These are phyloP conservation scores for Hymenochirus boettgeri DNA, from an alignment of 2,113 vertebrate genomes.

Conservation along the genomic window DNA sequence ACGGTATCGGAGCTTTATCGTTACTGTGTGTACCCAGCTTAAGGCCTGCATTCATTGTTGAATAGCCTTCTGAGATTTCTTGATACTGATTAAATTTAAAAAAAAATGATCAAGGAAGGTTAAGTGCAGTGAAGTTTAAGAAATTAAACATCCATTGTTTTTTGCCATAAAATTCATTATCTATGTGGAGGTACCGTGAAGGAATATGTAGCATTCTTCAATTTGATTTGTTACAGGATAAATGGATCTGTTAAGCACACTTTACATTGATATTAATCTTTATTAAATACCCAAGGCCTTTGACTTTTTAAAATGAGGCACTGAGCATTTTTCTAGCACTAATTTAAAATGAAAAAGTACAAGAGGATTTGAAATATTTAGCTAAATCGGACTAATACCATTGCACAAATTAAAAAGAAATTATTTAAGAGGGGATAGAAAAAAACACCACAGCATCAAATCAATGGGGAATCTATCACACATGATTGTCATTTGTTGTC, in stretches of 20 bases:
- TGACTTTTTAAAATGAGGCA: conserved; percentile 55
- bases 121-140: conserved; percentile 50
- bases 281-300: conserved; percentile 68
- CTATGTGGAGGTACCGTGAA: conserved; percentile 78
- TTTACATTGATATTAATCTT: conserved; percentile 69
- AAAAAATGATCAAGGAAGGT: conserved; percentile 21
- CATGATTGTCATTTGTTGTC: too few relatives aligned
- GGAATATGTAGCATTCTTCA: conserved; percentile 73
- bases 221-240: conserved; percentile 75
- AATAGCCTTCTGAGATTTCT: conserved; percentile 17
- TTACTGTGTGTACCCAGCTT: too few relatives aligned
- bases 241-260: conserved; percentile 65
- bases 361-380: conserved; percentile 4
- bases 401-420: too few relatives aligned
- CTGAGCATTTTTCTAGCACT: conserved; percentile 21
- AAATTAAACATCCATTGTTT: conserved; percentile 76
- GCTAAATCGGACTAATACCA: not conserved
- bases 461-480: too few relatives aligned
- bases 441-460: too few relatives aligned
- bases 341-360: conserved; percentile 17
- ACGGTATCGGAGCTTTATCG: too few relatives aligned
- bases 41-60: conserved; percentile 9
- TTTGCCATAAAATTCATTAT: conserved; percentile 82
- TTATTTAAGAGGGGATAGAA: too few relatives aligned
- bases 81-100: not conserved